These are phyloP conservation scores for Palaemon carinicauda DNA, from an alignment of 1,140 invertebrate species.

Conservation along the genomic window DNA sequence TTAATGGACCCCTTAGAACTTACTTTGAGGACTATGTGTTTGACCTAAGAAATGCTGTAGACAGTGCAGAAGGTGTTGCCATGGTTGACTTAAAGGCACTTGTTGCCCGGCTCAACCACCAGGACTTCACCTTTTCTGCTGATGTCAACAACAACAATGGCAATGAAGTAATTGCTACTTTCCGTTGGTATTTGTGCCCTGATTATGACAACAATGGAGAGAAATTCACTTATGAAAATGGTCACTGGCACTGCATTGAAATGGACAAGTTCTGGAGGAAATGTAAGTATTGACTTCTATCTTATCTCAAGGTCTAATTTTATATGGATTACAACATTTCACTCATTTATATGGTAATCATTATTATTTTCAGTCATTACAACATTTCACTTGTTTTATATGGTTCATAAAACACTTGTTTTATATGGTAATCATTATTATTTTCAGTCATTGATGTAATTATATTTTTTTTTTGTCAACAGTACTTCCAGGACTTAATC, in stretches of 20 bases:
- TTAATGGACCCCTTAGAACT: conserved; percentile 73
- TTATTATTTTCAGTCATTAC: no score
- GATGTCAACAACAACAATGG: conserved; percentile 70
- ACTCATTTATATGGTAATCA: no score
- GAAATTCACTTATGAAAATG: conserved; percentile 69
- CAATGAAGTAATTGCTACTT: conserved; percentile 59
- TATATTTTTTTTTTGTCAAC: neutral
- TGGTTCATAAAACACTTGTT: no score
- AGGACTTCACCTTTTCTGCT: conserved; percentile 73
- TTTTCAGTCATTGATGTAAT: no score
- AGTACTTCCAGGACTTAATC: neutral
- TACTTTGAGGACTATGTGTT: conserved; percentile 77
- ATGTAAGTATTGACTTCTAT: conserved; percentile 41
- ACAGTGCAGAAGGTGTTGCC: conserved; percentile 50
- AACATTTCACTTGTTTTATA: no score
- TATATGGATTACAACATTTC: no score
- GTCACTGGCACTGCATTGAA: conserved; percentile 72
- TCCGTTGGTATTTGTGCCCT: conserved; percentile 76
- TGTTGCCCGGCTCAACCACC: conserved; percentile 71
- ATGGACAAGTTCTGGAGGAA: conserved; percentile 72
- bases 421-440: no score
- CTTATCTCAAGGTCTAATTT: no score
- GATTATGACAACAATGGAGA: conserved; percentile 73
- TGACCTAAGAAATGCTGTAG: conserved; percentile 74
- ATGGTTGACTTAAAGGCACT: conserved; percentile 64